Percentiles rank a stretch among this genome's conserved stretches.
Evolutionary conservation across 1,140 invertebrate genomes (phyloP).

Genomic region (Drosophila mauritiana): DNA sequence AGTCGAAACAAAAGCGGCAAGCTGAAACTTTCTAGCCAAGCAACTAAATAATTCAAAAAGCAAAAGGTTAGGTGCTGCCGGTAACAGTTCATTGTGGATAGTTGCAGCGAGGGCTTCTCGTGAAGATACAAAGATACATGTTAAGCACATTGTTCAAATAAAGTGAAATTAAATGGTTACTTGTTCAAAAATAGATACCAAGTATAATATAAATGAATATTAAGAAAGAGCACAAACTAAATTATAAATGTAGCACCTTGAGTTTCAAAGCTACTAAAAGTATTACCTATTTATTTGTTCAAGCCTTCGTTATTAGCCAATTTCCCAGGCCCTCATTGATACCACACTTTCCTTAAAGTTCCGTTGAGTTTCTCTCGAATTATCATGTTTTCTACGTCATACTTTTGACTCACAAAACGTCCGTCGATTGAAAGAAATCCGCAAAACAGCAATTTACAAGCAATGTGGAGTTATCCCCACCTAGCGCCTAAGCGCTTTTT

Average conservation of each 20-base stretch:
- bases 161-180: too few relatives aligned
- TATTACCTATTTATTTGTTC: background rate
- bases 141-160: too few relatives aligned
- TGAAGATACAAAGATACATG: background rate
- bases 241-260: too few relatives aligned
- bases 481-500: conserved; percentile 57
- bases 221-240: too few relatives aligned
- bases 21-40: conserved; percentile 38
- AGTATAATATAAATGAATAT: too few relatives aligned
- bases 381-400: conserved; percentile 36
- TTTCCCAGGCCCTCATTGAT: background rate
- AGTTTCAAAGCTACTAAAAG: background rate
- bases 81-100: conserved; percentile 31
- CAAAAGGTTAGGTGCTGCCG: conserved; percentile 42
- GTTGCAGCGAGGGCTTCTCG: conserved; percentile 32
- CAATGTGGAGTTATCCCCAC: background rate
- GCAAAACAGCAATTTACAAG: conserved; percentile 50
- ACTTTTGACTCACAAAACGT: conserved; percentile 30
- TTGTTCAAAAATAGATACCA: too few relatives aligned
- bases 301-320: conserved; percentile 13
- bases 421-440: conserved; percentile 35
- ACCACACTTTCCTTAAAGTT: background rate
- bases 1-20: conserved; percentile 10
- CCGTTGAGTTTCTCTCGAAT: conserved; percentile 3
- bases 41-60: conserved; percentile 57